Conservation (phyloP, 2,888 invertebrate species). For the Rugalucina vietnamica region DNA sequence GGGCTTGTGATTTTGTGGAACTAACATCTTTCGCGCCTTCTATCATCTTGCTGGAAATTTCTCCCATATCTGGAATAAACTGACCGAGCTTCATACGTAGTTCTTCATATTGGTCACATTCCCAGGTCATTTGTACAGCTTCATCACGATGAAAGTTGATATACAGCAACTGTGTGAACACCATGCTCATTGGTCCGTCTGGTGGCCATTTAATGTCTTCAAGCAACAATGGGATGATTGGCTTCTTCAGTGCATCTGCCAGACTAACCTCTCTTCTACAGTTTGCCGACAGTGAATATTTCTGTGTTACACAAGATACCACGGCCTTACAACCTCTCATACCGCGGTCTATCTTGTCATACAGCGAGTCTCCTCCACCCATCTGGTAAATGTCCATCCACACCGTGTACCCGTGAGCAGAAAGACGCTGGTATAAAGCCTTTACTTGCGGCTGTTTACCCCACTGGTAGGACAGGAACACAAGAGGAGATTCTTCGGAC, state of each 20-base stretch:
- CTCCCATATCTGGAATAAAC: not conserved
- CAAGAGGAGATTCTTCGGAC: slow-evolving; percentile 60
- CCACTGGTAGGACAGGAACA: slow-evolving; percentile 83
- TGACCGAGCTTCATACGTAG: slow-evolving; percentile 61
- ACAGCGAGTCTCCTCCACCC: slow-evolving; percentile 83
- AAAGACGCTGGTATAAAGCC: slow-evolving; percentile 74
- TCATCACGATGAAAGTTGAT: slow-evolving; percentile 74
- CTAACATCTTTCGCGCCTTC: too few relatives aligned
- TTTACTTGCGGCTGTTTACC: slow-evolving; percentile 80
- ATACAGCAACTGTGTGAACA: slow-evolving; percentile 78
- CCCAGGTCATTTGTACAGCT: slow-evolving; percentile 68
- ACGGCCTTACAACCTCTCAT: slow-evolving; percentile 77
- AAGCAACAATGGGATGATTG: slow-evolving; percentile 80
- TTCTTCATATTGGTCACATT: slow-evolving; percentile 71
- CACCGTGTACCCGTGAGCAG: slow-evolving; percentile 75
- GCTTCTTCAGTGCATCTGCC: slow-evolving; percentile 80
- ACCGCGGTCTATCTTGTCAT: slow-evolving; percentile 82
- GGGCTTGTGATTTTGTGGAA: too few relatives aligned
- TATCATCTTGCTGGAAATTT: too few relatives aligned
- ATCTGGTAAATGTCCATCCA: slow-evolving; percentile 83
- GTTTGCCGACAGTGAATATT: slow-evolving; percentile 81
- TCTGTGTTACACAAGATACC: slow-evolving; percentile 80
- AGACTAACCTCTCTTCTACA: slow-evolving; percentile 81
- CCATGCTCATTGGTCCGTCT: slow-evolving; percentile 81
- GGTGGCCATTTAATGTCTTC: slow-evolving; percentile 81